A percentile compares a stretch with the other conserved stretches of the same genome.
Evolutionary conservation across 1,140 invertebrate genomes (phyloP).

Genomic region (Meloidogyne exigua): DNA sequence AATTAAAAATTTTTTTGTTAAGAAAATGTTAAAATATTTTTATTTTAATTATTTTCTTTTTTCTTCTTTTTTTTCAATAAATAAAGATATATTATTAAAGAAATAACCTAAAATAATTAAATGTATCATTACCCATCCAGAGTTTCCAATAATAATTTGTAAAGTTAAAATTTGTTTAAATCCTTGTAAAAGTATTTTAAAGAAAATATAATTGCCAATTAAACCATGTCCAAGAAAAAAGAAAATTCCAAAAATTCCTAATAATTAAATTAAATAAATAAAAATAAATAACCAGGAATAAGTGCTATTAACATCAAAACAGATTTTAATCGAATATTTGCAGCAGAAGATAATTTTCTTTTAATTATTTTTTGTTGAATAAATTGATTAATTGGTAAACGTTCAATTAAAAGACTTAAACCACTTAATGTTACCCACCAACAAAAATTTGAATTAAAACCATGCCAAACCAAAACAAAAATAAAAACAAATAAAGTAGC

Average conservation of each 20-base stretch:
- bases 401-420: conserved; percentile 53
- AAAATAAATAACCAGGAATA: conserved; percentile 46
- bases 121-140: conserved; percentile 58
- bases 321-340: conserved; percentile 43
- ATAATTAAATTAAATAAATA: background rate
- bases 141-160: conserved; percentile 29
- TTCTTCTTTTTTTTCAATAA: conserved; percentile 44
- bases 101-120: conserved; percentile 57
- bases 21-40: too few species aligned
- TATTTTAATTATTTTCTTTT: background rate
- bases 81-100: conserved; percentile 57
- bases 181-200: conserved; percentile 48
- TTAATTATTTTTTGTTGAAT: background rate
- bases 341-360: background rate
- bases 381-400: conserved; percentile 37
- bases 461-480: conserved; percentile 88
- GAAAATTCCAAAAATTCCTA: conserved; percentile 60
- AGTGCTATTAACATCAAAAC: conserved; percentile 52
- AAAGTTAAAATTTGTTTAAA: conserved; percentile 27
- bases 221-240: conserved; percentile 57
- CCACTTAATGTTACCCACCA: conserved; percentile 71
- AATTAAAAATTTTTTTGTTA: too few species aligned
- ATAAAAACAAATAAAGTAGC: conserved; percentile 78
- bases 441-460: conserved; percentile 75
- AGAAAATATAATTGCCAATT: conserved; percentile 54